These are phyloP conservation scores for Chrysina gloriosa DNA, from an alignment of 2,888 invertebrate genomes.

Conservation along the genomic window DNA sequence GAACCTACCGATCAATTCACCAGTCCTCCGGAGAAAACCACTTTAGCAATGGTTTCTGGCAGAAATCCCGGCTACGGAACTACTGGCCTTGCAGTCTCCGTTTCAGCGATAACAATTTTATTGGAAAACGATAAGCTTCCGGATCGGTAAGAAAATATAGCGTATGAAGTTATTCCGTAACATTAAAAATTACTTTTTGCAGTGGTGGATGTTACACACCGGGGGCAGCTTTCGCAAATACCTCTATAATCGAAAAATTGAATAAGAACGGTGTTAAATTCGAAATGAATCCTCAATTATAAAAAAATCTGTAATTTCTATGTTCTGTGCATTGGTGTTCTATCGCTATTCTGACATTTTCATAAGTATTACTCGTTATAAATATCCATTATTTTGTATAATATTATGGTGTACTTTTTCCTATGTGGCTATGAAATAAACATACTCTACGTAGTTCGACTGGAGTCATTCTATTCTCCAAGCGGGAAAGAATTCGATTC, in stretches of 20 bases:
- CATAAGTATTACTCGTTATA: no score
- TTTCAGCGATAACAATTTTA: constrained; percentile 80
- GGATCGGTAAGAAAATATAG: constrained; percentile 67
- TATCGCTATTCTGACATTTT: no score
- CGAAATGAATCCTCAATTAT: constrained; percentile 65
- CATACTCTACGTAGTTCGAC: no score
- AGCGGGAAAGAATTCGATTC: no score
- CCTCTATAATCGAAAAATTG: constrained; percentile 80
- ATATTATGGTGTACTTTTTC: no score
- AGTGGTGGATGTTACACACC: constrained; percentile 91
- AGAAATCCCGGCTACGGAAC: constrained; percentile 86
- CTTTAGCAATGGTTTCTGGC: constrained; percentile 75
- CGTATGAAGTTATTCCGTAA: no score
- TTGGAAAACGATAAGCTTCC: constrained; percentile 83
- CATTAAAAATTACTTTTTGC: constrained; percentile 54
- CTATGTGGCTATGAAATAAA: no score
- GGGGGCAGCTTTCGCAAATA: constrained; percentile 86
- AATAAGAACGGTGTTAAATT: constrained; percentile 79
- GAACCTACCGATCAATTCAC: constrained; percentile 70
- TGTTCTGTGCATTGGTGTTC: no score
- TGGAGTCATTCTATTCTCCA: no score
- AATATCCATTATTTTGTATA: no score
- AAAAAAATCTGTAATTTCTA: no score
- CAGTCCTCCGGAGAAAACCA: constrained; percentile 73
- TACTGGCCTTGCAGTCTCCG: constrained; percentile 79